Percentiles rank a stretch among this genome's conserved stretches.
These are phyloP conservation scores for Masticophis lateralis DNA, from an alignment of 2,797 vertebrate species.

Conservation along the genomic window DNA sequence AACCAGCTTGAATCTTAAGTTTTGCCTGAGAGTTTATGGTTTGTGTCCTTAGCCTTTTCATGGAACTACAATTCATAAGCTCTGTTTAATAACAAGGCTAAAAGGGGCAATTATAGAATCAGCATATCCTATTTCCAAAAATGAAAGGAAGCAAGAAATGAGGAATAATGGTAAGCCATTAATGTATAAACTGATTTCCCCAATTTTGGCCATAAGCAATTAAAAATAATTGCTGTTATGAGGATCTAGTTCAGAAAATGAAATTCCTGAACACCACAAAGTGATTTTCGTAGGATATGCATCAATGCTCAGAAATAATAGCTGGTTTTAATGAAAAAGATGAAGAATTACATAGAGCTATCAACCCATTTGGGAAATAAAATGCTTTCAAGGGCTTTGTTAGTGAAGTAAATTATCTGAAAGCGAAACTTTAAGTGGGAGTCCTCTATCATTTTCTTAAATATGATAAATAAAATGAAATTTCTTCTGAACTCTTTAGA, in stretches of 20 bases:
- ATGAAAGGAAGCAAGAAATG: neutral
- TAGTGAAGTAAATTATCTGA: neutral
- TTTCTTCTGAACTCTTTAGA: neutral
- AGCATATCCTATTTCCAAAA: neutral
- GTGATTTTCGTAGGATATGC: too few species aligned
- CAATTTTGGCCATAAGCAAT: neutral
- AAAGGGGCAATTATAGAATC: neutral
- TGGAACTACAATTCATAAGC: neutral
- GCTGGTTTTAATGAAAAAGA: neutral
- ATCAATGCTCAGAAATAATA: neutral
- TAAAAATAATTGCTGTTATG: neutral
- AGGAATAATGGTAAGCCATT: neutral
- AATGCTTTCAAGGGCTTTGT: neutral
- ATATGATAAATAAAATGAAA: neutral
- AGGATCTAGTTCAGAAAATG: neutral
- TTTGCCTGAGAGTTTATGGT: neutral
- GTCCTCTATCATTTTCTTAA: neutral
- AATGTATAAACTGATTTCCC: neutral
- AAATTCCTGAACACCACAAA: neutral
- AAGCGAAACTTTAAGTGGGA: neutral
- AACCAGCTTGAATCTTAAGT: neutral
- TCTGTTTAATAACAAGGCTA: neutral
- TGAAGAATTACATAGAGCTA: neutral
- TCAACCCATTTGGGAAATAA: neutral
- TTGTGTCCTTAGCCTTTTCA: neutral